Evolutionary conservation across 1,140 invertebrate species (phyloP).

Genomic region (Drosophila lacertosa): DNA sequence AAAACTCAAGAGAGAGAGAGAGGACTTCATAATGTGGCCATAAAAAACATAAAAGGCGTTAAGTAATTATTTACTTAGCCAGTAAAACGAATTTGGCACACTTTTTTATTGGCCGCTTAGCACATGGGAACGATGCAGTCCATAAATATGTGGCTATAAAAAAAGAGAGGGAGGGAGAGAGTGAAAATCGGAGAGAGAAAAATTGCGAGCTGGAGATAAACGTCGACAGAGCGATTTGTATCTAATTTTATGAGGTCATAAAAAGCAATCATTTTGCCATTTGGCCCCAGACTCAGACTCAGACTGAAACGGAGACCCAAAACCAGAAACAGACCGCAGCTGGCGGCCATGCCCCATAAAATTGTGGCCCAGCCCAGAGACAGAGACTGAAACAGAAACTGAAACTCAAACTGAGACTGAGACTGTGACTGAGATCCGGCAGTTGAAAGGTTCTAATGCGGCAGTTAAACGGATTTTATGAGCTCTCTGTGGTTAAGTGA

Average conservation of each 20-base stretch:
- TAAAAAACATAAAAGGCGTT: slow-evolving; percentile 69
- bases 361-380: slow-evolving; percentile 48
- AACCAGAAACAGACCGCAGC: slow-evolving; percentile 56
- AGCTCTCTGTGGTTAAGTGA: slow-evolving; percentile 64
- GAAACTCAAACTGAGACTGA: too few relatives aligned
- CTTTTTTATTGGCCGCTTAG: slow-evolving; percentile 49
- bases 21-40: slow-evolving; percentile 57
- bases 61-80: slow-evolving; percentile 80
- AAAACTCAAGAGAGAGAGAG: slow-evolving; percentile 37
- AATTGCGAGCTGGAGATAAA: slow-evolving; percentile 52
- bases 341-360: slow-evolving; percentile 69
- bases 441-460: slow-evolving; percentile 66
- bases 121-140: slow-evolving; percentile 24
- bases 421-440: slow-evolving; percentile 23
- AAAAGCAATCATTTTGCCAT: slow-evolving; percentile 83
- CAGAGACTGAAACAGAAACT: too few relatives aligned
- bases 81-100: slow-evolving; percentile 63
- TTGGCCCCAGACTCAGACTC: slow-evolving; percentile 28
- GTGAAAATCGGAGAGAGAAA: slow-evolving; percentile 14
- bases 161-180: background rate
- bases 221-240: slow-evolving; percentile 79
- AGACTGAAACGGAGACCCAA: background rate
- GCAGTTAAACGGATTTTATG: slow-evolving; percentile 75
- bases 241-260: slow-evolving; percentile 84
- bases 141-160: slow-evolving; percentile 45